Percentiles rank a stretch among this genome's conserved stretches.
phyloP scores from a whole-genome alignment of 2,797 vertebrate species.

The Acanthurus tractus region DNA sequence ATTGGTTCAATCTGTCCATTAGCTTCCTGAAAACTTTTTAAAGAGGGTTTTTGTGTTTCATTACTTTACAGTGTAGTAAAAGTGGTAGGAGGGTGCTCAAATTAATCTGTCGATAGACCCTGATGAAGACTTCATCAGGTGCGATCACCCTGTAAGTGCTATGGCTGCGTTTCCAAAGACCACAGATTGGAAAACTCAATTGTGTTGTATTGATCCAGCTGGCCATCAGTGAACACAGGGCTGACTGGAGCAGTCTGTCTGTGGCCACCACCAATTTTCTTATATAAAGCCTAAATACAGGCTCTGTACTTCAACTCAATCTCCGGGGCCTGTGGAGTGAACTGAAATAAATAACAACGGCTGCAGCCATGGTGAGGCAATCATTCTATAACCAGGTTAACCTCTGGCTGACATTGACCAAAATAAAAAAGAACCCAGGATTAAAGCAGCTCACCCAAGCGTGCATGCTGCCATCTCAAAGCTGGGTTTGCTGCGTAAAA shows the following conservation, averaged over 20 bases:
- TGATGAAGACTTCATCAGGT: conserved; percentile 88
- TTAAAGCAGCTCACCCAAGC: conserved; percentile 69
- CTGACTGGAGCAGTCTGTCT: conserved; percentile 50
- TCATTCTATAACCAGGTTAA: conserved; percentile 80
- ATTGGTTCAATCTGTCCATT: conserved; percentile 59
- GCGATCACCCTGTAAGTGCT: conserved; percentile 84
- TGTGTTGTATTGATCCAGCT: conserved; percentile 84
- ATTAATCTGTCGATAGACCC: conserved; percentile 87
- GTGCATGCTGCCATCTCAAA: conserved; percentile 57
- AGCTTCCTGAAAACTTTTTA: conserved; percentile 74
- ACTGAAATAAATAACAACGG: conserved; percentile 80
- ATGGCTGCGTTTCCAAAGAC: conserved; percentile 76
- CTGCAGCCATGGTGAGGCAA: conserved; percentile 71
- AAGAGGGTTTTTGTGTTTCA: conserved; percentile 73
- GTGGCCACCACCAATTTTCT: conserved; percentile 78
- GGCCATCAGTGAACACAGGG: conserved; percentile 76
- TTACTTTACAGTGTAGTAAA: conserved; percentile 78
- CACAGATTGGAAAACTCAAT: conserved; percentile 86
- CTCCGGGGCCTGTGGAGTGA: conserved; percentile 67
- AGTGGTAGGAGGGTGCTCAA: conserved; percentile 70
- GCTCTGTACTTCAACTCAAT: conserved; percentile 79
- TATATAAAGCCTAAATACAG: conserved; percentile 85
- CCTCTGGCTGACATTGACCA: conserved; percentile 81
- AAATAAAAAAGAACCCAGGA: conserved; percentile 56
- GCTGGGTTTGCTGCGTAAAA: conserved; percentile 47